Evolutionary conservation across 2,797 vertebrate species (phyloP), one percentile per base, ranked within the genome.

Genomic region (Lepilemur septentrionalis): DNA sequence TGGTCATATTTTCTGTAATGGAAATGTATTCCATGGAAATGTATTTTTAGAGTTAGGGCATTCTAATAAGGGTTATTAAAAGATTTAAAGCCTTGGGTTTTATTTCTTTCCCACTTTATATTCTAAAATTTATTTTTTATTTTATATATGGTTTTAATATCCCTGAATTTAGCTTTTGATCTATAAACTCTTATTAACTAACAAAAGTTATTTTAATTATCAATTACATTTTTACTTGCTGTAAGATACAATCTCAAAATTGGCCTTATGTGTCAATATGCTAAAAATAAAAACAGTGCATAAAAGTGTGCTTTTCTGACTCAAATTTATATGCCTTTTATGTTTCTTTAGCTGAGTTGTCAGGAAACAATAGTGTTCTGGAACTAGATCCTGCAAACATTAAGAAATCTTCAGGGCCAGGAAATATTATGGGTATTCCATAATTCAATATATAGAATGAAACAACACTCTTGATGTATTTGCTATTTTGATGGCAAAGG

Each of bases 401-500:
- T 57, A 94, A 91, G 89, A 79, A 96, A 69, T 94, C 85, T 84
- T 90, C 84, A 95, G 69, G 93, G 23, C 48, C 65, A 92, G 50
- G 85, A 97, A 97, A 76, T 94, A 76, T 57, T 86, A 46, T 63
- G 57, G 14, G 30, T 69, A 78, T 83, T 93, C 59, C 25, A 94
- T 79, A 89, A 94, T 93, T 96, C 88, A 95, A 35, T 84, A 87
- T 70, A 52, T 41, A 94, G 55, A 96, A 81, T 46, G 57, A 82
- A 96, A 93, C 30, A 95, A 72, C 28, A 70, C 57, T 92, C 46
- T 95, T 93, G 89, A 84, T 73, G 25, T 81, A 91, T 92, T 93
- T 97, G 79, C 70, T 96, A 78, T 94, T 95, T 97, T 93, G 70
- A 97, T 93, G 20, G 89, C 63, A 94, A 95, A 93, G 38, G 38